Percentiles rank a stretch among this genome's conserved stretches.
These are phyloP conservation scores for Chaetodon trifasciatus DNA, from an alignment of 2,797 vertebrate genomes.

Conservation along the genomic window DNA sequence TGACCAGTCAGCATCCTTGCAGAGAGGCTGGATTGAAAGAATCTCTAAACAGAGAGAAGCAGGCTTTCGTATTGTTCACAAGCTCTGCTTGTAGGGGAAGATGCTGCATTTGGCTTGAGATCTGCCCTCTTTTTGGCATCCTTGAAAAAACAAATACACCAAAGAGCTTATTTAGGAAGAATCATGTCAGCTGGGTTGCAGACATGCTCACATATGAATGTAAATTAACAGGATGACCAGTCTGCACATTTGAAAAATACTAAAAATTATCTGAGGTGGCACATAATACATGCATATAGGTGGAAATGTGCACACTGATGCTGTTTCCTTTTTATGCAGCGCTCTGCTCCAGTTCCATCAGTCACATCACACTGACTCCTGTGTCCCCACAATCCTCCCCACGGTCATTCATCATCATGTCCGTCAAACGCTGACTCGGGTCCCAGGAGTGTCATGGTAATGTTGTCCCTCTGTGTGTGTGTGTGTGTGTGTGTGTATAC, in stretches of 20 bases:
- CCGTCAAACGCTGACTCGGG: slow-evolving; percentile 77
- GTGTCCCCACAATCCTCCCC: slow-evolving; percentile 68
- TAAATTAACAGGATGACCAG: slow-evolving; percentile 51
- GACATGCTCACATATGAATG: slow-evolving; percentile 29
- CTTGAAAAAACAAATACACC: slow-evolving; percentile 27
- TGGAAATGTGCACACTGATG: slow-evolving; percentile 44
- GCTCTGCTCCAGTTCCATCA: slow-evolving; percentile 76
- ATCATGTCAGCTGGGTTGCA: slow-evolving; percentile 44
- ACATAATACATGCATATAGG: slow-evolving; percentile 12
- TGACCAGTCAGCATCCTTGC: slow-evolving; percentile 23
- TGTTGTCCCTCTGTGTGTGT: slow-evolving; percentile 23
- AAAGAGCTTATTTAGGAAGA: slow-evolving; percentile 51
- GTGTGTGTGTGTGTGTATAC: slow-evolving; percentile 4
- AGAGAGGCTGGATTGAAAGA: slow-evolving; percentile 20
- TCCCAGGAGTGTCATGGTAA: slow-evolving; percentile 67
- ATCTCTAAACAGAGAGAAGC: not conserved
- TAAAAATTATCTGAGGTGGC: slow-evolving; percentile 23
- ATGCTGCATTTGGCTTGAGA: slow-evolving; percentile 30
- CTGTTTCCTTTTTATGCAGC: slow-evolving; percentile 46
- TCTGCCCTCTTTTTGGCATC: slow-evolving; percentile 37
- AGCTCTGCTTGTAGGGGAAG: slow-evolving; percentile 16
- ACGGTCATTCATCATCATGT: slow-evolving; percentile 77
- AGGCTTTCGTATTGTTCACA: slow-evolving; percentile 26
- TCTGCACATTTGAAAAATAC: slow-evolving; percentile 37
- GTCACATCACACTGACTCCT: slow-evolving; percentile 65